Evolutionary conservation across 2,113 vertebrate genomes (phyloP).

Genomic region (Bos indicus): DNA sequence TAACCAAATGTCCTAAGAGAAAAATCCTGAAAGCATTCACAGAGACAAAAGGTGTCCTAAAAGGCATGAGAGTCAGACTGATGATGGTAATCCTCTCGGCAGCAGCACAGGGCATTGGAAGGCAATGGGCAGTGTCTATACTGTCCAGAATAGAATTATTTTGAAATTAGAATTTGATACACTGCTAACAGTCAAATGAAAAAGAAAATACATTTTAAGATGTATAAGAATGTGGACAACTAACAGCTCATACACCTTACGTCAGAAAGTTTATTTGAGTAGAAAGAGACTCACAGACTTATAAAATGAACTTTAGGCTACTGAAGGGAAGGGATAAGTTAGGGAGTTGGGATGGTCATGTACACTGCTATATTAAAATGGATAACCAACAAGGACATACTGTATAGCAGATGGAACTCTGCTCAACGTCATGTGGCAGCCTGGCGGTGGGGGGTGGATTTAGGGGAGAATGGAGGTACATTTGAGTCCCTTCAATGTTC

Average conservation of each 20-base stretch:
- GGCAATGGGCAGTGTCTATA: not conserved
- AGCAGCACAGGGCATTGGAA: not conserved
- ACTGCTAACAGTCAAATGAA: not conserved
- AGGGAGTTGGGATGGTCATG: not conserved
- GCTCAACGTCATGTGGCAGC: not conserved
- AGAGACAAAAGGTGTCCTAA: not conserved
- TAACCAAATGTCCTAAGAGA: not conserved
- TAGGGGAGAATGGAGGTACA: not conserved
- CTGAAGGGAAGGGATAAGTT: not conserved
- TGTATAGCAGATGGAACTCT: not conserved
- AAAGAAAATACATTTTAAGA: not conserved
- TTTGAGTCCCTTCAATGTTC: not conserved
- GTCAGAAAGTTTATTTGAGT: not conserved
- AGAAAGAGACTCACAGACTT: not conserved
- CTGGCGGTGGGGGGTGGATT: not conserved
- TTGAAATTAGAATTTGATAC: not conserved
- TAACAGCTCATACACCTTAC: not conserved
- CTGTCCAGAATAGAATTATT: not conserved
- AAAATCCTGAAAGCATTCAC: not conserved
- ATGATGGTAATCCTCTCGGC: not conserved
- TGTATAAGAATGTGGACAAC: not conserved
- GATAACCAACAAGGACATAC: not conserved
- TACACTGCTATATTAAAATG: not conserved
- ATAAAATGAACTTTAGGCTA: not conserved
- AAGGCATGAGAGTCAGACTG: rapidly evolving